Conservation (phyloP, 1,140 invertebrate genomes). For the Caenorhabditis tropicalis region DNA sequence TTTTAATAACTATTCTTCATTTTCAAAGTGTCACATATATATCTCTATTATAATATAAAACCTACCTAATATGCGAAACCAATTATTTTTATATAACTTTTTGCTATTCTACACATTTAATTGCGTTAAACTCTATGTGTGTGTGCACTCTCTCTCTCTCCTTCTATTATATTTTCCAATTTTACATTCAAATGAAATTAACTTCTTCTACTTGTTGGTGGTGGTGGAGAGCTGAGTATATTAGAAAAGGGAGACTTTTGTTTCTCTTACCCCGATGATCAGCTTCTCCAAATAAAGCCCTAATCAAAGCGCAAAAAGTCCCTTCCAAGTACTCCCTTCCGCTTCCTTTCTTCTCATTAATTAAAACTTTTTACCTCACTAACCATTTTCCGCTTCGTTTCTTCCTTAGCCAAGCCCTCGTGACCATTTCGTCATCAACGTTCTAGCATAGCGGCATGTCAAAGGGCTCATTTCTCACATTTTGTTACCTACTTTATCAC, state of each 20-base stretch:
- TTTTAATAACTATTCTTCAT: no score
- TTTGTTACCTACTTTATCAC: slow-evolving; percentile 42
- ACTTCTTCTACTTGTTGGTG: background rate
- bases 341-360: background rate
- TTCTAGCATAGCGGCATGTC: background rate
- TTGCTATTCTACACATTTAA: slow-evolving; percentile 25
- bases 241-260: background rate
- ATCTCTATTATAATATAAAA: no score
- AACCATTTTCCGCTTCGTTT: slow-evolving; percentile 22
- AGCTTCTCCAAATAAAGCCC: no score
- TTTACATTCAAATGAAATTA: slow-evolving; percentile 42
- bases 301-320: no score
- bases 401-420: background rate
- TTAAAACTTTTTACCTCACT: slow-evolving; percentile 44
- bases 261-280: no score
- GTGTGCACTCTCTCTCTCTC: background rate
- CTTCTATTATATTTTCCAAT: slow-evolving; percentile 38
- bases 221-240: background rate
- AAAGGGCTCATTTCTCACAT: slow-evolving; percentile 22
- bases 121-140: background rate
- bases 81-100: no score
- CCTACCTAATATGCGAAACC: no score
- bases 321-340: background rate
- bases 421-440: no score
- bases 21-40: no score